phyloP scores from a whole-genome alignment of 1,140 invertebrate species.

The Phthorimaea operculella region DNA sequence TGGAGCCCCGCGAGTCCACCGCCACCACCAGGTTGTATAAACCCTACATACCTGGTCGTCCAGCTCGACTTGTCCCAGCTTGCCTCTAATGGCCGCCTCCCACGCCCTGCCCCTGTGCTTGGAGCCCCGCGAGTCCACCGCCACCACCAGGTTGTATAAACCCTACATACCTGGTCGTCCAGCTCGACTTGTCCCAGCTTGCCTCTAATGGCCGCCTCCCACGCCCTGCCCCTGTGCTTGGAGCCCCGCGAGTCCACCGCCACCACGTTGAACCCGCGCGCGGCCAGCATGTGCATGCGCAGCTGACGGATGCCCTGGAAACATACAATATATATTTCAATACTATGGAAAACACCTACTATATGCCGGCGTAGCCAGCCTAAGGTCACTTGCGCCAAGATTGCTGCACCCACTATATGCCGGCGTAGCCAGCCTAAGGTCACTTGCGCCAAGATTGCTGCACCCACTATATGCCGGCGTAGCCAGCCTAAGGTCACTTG shows the following conservation, averaged over 20 bases:
- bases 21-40: no score
- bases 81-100: slow-evolving; percentile 87
- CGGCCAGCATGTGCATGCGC: slow-evolving; percentile 93
- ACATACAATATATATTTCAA: no score
- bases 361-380: no score
- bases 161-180: slow-evolving; percentile 88
- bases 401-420: no score
- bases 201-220: slow-evolving; percentile 90
- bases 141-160: no score
- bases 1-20: slow-evolving; percentile 95
- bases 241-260: slow-evolving; percentile 96
- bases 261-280: slow-evolving; percentile 97
- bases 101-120: slow-evolving; percentile 91
- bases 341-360: no score
- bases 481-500: no score
- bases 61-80: slow-evolving; percentile 96
- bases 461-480: no score
- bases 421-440: no score
- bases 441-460: no score
- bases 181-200: slow-evolving; percentile 96
- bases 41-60: slow-evolving; percentile 90
- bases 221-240: slow-evolving; percentile 88
- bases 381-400: no score
- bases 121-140: slow-evolving; percentile 95
- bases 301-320: slow-evolving; percentile 87